Base-by-base conservation (phyloP, 2,113 vertebrate species). In the Ovis canadensis region DNA sequence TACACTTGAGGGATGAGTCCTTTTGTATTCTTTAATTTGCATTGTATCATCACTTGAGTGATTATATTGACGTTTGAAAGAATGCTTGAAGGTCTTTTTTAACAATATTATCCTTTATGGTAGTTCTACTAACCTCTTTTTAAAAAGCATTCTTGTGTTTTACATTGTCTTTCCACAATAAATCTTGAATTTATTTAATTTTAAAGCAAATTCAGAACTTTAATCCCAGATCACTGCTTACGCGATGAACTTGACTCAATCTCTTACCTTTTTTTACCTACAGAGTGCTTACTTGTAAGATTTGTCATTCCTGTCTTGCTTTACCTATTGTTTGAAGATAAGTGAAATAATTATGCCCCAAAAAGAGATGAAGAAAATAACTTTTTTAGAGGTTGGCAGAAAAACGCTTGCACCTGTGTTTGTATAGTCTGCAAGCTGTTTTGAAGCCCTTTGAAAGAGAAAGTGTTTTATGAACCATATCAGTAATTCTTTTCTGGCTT, bases 391-490 rank as follows among this genome's bases (percentile, higher is more conserved):
- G 14, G 25, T 81, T 82, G 43, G 11, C 60, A 82, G 54, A 93
- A 29, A 94, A 86, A 71, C n/a, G 13, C n/a, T 87, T 92, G 82
- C 52, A 25, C 45, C 36, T 71, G 77, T 71, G 64, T 87, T 80
- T 84, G 40, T 89, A 45, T 50, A 52, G 91, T 93, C 96, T 78
- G 21, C n/a, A 78, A 98, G 74, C 71, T 87, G 40, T 86, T 86
- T 78, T 60, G 50, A 96, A 97, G 55, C 11, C 4, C 27, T 94
- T 78, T 74, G 31, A 40, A 62, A 93, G 36, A 96, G 4, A 84
- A 84, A 59, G 19, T 90, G 29, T 93, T 96, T 96, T 93, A 84
- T 88, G 54, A 97, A 97, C 40, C 71, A 86, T n/a, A 54, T 33
- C 45, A 74, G 50, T 96, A 45, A 91, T 93, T 93, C 59, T 86